Base-by-base conservation (phyloP, 2,797 vertebrate genomes). In the Myotis daubentonii region DNA sequence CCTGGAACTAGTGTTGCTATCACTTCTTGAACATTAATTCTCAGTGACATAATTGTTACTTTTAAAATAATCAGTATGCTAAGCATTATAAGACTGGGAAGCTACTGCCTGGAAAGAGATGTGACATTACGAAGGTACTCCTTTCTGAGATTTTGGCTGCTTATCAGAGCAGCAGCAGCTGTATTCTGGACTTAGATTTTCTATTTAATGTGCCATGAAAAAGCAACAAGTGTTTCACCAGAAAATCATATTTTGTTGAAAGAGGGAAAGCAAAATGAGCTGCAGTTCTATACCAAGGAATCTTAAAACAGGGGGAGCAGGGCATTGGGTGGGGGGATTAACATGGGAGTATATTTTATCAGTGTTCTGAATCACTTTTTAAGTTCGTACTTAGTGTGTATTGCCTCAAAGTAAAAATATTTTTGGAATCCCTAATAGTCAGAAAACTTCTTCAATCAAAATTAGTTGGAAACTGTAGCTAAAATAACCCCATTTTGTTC, bases 111-210 rank as follows among this genome's bases (percentile, higher is more conserved):
- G 62, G 68, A 86, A 80, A 70, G 68, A 92, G 62, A 89, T 87
- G 60, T 47, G 33, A 51, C 1, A 0, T 80, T 57, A 76, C 51
- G 89, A 95, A 95, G 44, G 90, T 62, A 47, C 33, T 78, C 92
- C 19, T 82, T 79, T 75, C 38, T 47, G 49, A 92, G 83, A 96
- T 96, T 93, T 87, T 80, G 57, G 11, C 80, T 94, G 88, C 93
- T 97, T 97, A 94, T 94, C 94, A 93, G 87, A 92, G 55, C 33
- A 66, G 76, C 44, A 70, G 44, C 96, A 97, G 83, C 94, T 96
- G 91, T 79, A 87, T 97, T 96, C 93, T 89, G 72, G 44, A 85
- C 53, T 93, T 86, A 60, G 92, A 94, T 51, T 91, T 89, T 94
- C 66, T 94, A 65, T 74, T 94, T 84, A 94, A 93, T 95, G 57